Percentiles rank a stretch among this genome's conserved stretches.
These are phyloP conservation scores for Cichlasoma orientale DNA, from an alignment of 2,797 vertebrate genomes.

Conservation along the genomic window DNA sequence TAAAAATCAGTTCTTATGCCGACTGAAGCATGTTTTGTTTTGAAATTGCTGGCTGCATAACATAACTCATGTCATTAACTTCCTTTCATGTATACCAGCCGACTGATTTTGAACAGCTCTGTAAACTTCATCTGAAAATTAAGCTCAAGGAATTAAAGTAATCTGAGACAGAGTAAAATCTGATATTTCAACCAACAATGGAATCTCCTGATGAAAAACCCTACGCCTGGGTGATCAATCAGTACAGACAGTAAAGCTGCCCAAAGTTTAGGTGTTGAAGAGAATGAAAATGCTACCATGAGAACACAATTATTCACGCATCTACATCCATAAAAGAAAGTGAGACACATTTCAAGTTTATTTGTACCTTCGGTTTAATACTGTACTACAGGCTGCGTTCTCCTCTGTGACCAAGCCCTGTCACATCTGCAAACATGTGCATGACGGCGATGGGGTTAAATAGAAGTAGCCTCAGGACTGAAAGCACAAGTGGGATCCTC, in stretches of 20 bases:
- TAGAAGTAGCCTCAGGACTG: slow-evolving; percentile 43
- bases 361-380: slow-evolving; percentile 67
- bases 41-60: slow-evolving; percentile 4
- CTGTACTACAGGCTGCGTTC: slow-evolving; percentile 36
- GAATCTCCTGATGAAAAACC: not conserved
- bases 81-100: not conserved
- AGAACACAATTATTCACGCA: slow-evolving; percentile 24
- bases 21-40: slow-evolving; percentile 24
- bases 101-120: slow-evolving; percentile 21
- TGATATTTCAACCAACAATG: not conserved
- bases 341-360: slow-evolving; percentile 33
- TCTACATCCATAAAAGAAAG: slow-evolving; percentile 42
- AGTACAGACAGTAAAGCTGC: slow-evolving; percentile 29
- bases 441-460: slow-evolving; percentile 44
- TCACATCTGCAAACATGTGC: slow-evolving; percentile 42
- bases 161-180: slow-evolving; percentile 13
- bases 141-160: not conserved
- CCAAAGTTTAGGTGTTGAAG: slow-evolving; percentile 11
- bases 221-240: not conserved
- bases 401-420: slow-evolving; percentile 28
- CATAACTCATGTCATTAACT: not conserved
- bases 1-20: slow-evolving; percentile 20
- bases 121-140: slow-evolving; percentile 37
- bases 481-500: slow-evolving; percentile 39
- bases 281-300: slow-evolving; percentile 19